Percentiles rank a stretch among this genome's conserved stretches.
phyloP scores from a whole-genome alignment of 2,797 vertebrate species.

The Spea hammondii region DNA sequence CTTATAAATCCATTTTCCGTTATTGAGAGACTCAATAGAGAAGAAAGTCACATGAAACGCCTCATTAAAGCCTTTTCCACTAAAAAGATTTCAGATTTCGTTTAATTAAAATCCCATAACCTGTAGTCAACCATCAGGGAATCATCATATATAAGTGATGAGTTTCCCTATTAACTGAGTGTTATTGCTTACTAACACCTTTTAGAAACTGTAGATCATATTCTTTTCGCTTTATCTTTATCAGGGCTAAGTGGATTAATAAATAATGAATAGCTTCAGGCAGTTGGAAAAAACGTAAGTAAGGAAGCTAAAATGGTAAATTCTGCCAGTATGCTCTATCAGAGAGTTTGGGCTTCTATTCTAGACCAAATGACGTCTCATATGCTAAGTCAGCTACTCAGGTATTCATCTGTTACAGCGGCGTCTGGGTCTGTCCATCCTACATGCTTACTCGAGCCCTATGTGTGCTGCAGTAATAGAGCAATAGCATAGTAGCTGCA shows the following conservation, averaged over 20 bases:
- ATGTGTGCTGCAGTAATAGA: not conserved
- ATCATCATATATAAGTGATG: too few relatives aligned
- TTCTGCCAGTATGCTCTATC: not conserved
- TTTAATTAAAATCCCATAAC: too few relatives aligned
- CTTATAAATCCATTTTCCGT: too few relatives aligned
- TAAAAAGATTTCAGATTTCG: too few relatives aligned
- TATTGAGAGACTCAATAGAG: too few relatives aligned
- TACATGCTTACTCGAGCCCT: not conserved
- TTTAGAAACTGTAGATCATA: conserved; percentile 39
- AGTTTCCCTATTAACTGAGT: not conserved
- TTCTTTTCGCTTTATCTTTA: conserved; percentile 43
- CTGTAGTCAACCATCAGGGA: too few relatives aligned
- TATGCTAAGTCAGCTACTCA: conserved; percentile 11
- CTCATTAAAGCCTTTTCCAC: too few relatives aligned
- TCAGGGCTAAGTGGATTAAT: conserved; percentile 40
- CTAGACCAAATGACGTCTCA: not conserved
- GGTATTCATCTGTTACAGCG: conserved; percentile 7
- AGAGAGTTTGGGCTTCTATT: conserved; percentile 10
- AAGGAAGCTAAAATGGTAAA: conserved; percentile 17
- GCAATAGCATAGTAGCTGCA: not conserved
- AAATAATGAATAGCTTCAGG: conserved; percentile 45
- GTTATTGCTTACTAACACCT: conserved; percentile 42
- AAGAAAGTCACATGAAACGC: too few relatives aligned
- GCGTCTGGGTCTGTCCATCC: not conserved
- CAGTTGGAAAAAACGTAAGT: conserved; percentile 25